Percentiles rank a stretch among this genome's conserved stretches.
These are phyloP conservation scores for Henricia sp. DNA, from an alignment of 53 echinoderm and acorn worm species.

Conservation along the genomic window DNA sequence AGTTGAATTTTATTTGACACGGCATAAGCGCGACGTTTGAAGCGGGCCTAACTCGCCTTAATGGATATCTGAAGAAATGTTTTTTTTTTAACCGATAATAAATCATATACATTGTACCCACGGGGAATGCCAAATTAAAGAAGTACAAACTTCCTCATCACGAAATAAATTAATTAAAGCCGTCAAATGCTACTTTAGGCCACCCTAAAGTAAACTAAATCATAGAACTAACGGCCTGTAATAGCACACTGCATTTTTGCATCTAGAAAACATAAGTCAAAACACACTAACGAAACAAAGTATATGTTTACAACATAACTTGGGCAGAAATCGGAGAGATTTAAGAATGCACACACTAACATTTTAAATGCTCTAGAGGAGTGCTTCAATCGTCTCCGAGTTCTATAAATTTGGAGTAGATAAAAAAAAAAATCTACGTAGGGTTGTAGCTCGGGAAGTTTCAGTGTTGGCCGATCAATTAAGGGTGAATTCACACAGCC, in stretches of 20 bases:
- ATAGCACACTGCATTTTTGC: slow-evolving; percentile 44
- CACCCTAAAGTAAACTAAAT: slow-evolving; percentile 31
- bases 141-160: neutral
- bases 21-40: no score
- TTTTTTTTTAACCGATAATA: neutral
- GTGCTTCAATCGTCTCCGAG: neutral
- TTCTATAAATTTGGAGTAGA: no score
- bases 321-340: neutral
- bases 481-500: no score
- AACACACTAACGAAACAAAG: neutral
- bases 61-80: neutral
- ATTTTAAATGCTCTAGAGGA: neutral
- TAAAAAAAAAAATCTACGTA: no score
- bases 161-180: neutral
- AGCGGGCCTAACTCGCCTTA: neutral
- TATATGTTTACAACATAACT: neutral
- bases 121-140: neutral
- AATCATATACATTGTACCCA: neutral
- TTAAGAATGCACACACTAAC: neutral
- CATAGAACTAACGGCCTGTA: neutral
- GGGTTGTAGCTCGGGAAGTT: no score
- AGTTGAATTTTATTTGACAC: no score
- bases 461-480: no score
- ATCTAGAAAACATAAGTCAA: slow-evolving; percentile 22
- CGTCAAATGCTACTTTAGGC: no score